Conservation (phyloP, 2,888 invertebrate genomes). For the Rhorus exstirpatorius region DNA sequence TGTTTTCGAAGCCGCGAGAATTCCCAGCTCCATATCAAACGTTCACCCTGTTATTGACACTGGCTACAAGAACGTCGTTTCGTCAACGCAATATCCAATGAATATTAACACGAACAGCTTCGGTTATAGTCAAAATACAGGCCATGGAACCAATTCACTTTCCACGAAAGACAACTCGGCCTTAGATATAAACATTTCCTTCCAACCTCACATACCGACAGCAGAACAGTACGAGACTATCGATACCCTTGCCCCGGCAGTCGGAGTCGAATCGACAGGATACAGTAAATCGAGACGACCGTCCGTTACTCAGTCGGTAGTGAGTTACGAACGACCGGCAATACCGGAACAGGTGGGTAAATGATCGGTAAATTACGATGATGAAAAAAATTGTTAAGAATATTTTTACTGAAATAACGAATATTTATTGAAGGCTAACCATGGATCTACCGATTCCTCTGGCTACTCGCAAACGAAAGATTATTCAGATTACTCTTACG, state of each 20-base stretch:
- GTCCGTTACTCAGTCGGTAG: slow-evolving; percentile 49
- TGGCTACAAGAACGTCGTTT: slow-evolving; percentile 77
- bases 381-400: neutral
- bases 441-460: slow-evolving; percentile 61
- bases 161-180: slow-evolving; percentile 62
- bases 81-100: slow-evolving; percentile 75
- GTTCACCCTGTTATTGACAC: slow-evolving; percentile 77
- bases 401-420: slow-evolving; percentile 17
- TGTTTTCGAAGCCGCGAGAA: slow-evolving; percentile 74
- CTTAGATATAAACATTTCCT: slow-evolving; percentile 74
- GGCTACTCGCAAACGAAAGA: slow-evolving; percentile 65
- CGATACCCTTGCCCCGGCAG: slow-evolving; percentile 59
- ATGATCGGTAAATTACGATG: slow-evolving; percentile 1
- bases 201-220: slow-evolving; percentile 70
- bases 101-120: slow-evolving; percentile 65
- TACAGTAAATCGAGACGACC: slow-evolving; percentile 68
- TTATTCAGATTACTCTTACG: slow-evolving; percentile 67
- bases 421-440: slow-evolving; percentile 53
- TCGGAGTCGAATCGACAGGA: slow-evolving; percentile 40
- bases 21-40: slow-evolving; percentile 76
- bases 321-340: slow-evolving; percentile 59
- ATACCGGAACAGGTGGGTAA: slow-evolving; percentile 38
- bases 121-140: slow-evolving; percentile 58
- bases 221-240: slow-evolving; percentile 57
- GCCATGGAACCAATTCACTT: slow-evolving; percentile 64